Conservation (phyloP, 2,797 vertebrate species). For the Adelosebastes latens region DNA sequence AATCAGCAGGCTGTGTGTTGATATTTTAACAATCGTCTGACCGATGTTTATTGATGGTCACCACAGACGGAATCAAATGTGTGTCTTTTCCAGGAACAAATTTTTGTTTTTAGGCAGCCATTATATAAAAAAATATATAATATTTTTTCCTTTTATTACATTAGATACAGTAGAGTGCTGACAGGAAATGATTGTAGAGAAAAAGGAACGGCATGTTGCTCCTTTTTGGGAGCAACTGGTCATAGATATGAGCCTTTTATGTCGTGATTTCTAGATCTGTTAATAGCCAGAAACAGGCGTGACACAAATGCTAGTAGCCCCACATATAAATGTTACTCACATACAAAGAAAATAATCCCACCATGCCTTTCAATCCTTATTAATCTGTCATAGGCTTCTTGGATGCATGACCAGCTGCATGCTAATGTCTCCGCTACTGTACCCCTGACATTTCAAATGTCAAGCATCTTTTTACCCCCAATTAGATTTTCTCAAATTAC, state of each 20-base stretch:
- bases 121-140: not conserved
- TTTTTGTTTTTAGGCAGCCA: not conserved
- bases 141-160: no score
- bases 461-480: constrained; percentile 36
- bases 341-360: not conserved
- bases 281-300: not conserved
- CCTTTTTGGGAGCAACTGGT: not conserved
- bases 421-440: constrained; percentile 28
- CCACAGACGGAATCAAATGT: not conserved
- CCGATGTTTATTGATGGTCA: not conserved
- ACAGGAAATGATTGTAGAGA: no score
- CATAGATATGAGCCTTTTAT: not conserved
- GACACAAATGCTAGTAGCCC: not conserved
- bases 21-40: not conserved
- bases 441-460: constrained; percentile 51
- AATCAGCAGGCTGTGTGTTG: not conserved
- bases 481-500: constrained; percentile 67
- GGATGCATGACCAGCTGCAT: constrained; percentile 13
- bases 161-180: no score
- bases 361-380: not conserved
- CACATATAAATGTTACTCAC: not conserved
- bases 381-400: not conserved
- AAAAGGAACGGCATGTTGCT: not conserved
- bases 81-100: not conserved
- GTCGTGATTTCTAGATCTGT: not conserved